phyloP scores from a whole-genome alignment of 2,113 vertebrate species.

The Miniopterus natalensis region DNA sequence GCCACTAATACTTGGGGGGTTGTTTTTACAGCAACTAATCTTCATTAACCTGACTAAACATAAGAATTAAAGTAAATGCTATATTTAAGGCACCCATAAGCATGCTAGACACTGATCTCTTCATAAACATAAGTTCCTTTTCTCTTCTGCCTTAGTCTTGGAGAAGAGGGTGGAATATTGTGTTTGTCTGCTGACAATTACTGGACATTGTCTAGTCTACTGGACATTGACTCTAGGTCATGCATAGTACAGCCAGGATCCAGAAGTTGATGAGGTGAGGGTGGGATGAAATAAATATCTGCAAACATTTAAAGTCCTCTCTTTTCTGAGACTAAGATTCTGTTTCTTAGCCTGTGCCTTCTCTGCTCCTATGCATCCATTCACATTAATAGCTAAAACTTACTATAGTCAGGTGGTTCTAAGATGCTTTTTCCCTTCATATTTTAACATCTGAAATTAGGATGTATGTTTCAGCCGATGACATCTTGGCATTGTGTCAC shows the following conservation, averaged over 20 bases:
- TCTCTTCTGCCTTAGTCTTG: not conserved
- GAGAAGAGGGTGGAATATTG: not conserved
- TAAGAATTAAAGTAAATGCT: not conserved
- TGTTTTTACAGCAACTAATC: conserved; percentile 14
- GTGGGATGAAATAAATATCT: not conserved
- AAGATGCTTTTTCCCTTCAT: not conserved
- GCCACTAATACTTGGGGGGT: not conserved
- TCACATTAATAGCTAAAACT: conserved; percentile 28
- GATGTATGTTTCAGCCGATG: not conserved
- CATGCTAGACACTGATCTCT: not conserved
- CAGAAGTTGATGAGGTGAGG: not conserved
- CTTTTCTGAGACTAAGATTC: not conserved
- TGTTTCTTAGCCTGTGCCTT: not conserved
- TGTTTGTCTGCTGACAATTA: not conserved
- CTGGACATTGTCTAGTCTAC: not conserved
- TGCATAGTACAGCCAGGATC: not conserved
- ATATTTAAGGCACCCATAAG: not conserved
- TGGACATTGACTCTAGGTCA: not conserved
- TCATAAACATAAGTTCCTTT: not conserved
- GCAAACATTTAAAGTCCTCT: not conserved
- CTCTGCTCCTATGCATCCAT: not conserved
- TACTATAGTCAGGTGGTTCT: not conserved
- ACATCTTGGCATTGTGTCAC: conserved; percentile 19
- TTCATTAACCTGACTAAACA: not conserved
- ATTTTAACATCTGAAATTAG: conserved; percentile 13